Conservation (phyloP, 2,113 vertebrate genomes). For the Variabilichromis moorii region DNA sequence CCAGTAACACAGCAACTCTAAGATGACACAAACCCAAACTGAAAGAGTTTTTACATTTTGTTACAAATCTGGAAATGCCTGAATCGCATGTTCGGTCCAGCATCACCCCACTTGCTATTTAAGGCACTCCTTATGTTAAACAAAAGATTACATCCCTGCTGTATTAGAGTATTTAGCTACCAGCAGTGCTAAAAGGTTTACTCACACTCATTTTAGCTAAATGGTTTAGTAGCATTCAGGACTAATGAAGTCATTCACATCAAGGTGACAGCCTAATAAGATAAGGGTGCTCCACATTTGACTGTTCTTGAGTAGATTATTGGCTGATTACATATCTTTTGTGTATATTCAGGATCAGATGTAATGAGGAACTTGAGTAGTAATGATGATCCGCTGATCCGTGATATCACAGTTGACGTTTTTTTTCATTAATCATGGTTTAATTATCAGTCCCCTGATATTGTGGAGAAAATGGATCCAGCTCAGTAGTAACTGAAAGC, state of each 20-base stretch:
- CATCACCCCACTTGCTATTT: background rate
- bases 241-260: conserved; percentile 38
- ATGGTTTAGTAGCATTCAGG: conserved; percentile 32
- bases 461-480: background rate
- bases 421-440: background rate
- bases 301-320: background rate
- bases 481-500: background rate
- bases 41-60: background rate
- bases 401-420: background rate
- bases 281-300: conserved; percentile 25
- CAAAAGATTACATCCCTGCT: background rate
- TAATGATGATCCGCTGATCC: background rate
- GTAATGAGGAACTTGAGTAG: background rate
- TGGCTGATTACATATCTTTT: background rate
- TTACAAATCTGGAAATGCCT: background rate
- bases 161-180: background rate
- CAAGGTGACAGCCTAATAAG: conserved; percentile 46
- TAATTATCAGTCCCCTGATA: background rate
- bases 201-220: conserved; percentile 3
- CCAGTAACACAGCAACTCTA: background rate
- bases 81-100: background rate
- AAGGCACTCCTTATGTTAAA: background rate
- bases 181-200: conserved; percentile 28
- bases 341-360: conserved; percentile 6
- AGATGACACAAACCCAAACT: background rate